Base-by-base conservation (phyloP, 35 echinoderm and acorn worm species). In the Heliocidaris erythrogramma region DNA sequence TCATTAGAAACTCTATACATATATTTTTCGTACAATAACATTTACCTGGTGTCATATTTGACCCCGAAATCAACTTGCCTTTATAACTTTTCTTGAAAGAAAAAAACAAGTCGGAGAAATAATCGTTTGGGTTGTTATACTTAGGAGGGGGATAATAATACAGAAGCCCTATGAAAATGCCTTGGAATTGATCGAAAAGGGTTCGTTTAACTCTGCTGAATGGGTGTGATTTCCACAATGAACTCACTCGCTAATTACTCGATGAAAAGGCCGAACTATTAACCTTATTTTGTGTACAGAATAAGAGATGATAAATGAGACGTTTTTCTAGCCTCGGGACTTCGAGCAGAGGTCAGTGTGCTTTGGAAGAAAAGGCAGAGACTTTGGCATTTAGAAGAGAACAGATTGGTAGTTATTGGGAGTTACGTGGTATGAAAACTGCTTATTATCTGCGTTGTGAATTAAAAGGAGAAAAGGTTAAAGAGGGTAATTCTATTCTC, bases 11-110 rank as follows among this genome's bases (percentile, higher is more conserved):
- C 21, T 78, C 65, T 78, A 78, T 78, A 78, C 65, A 78, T 21
- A 18, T 78, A 27, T 24, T 7, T 78, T 78, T 78, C 65, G 18
- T 78, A 78, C 65, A 78, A 89, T 48, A 89, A 48, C 87, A 89
- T 47, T 47, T 47, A 89, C 47, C 87, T 89, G 31, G 31, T 89
- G 87, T 89, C 87, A 89, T 47, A 89, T 89, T 89, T 89, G 87
- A 89, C 87, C 87, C 29, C 29, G 9, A 47, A 89, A 78, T 48
- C 87, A 32, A 89, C 87, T n/a, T 48, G 87, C 87, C 87, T 42
- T 32, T 42, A 47, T 35, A 89, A 89, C 87, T 24, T 89, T 48
- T 78, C 14, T 78, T 78, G 21, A 78, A 78, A 42, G 27, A n/a
- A 78, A 78, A n/a, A 78, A n/a, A 78, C 0, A 78, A n/a, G 65